Conservation (phyloP, 2,113 vertebrate genomes). For the Sterna hirundo region DNA sequence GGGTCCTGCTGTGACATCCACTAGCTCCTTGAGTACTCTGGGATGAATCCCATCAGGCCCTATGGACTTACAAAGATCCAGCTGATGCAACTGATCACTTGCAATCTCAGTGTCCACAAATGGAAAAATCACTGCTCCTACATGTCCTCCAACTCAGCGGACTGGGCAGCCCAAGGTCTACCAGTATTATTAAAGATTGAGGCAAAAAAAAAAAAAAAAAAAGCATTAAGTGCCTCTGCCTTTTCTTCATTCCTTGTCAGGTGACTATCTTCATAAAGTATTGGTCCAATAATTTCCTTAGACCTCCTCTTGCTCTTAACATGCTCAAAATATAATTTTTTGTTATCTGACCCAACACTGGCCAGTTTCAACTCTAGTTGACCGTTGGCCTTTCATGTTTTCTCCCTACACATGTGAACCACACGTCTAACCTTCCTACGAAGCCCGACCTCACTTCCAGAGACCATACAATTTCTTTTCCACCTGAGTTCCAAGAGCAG, state of each 20-base stretch:
- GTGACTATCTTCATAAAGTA: not conserved
- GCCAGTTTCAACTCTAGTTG: too few species aligned
- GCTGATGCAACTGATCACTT: not conserved
- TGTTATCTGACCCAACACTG: not conserved
- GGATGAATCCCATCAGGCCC: not conserved
- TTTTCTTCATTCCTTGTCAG: not conserved
- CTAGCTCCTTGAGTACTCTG: not conserved
- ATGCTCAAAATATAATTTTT: not conserved
- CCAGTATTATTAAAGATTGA: not conserved
- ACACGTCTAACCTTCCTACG: not conserved
- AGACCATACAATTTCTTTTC: not conserved
- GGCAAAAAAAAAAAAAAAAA: not conserved
- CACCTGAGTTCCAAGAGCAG: not conserved
- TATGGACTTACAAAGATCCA: not conserved
- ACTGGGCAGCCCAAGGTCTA: not conserved
- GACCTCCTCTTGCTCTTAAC: not conserved
- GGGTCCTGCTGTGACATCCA: not conserved
- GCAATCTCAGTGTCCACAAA: not conserved
- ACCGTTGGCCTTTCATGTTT: not conserved
- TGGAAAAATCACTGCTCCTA: not conserved
- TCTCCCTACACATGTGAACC: not conserved
- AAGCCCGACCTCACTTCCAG: not conserved
- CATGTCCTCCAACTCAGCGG: not conserved
- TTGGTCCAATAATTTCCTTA: not conserved
- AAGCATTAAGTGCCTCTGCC: not conserved